A percentile compares a stretch with the other conserved stretches of the same genome.
Conservation (phyloP, 2,113 vertebrate species). For the Notothenia coriiceps region DNA sequence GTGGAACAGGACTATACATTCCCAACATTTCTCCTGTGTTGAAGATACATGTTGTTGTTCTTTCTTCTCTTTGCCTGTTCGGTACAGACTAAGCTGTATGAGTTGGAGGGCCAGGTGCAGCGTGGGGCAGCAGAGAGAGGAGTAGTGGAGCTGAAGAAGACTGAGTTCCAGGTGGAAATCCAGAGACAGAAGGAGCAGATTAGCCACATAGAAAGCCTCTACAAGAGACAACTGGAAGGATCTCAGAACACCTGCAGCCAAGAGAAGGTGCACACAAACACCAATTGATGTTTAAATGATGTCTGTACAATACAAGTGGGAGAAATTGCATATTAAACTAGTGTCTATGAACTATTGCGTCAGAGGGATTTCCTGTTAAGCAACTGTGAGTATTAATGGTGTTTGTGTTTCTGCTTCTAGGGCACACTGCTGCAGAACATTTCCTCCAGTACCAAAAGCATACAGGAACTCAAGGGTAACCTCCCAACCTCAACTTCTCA, state of each 20-base stretch:
- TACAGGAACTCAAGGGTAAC: constrained; percentile 82
- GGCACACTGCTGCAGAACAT: constrained; percentile 78
- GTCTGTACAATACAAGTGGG: not conserved
- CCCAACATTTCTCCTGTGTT: not conserved
- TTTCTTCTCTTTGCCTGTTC: constrained; percentile 1
- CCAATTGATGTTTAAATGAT: not conserved
- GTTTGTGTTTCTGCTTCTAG: constrained; percentile 60
- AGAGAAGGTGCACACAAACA: constrained; percentile 86
- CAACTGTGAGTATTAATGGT: not conserved
- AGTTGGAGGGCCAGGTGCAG: constrained; percentile 89
- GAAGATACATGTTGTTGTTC: too few species aligned
- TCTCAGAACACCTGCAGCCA: constrained; percentile 84
- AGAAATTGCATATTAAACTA: not conserved
- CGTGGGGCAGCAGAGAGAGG: constrained; percentile 85
- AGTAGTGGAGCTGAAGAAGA: constrained; percentile 89
- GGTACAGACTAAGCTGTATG: constrained; percentile 86
- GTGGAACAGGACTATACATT: not conserved
- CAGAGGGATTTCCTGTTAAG: not conserved
- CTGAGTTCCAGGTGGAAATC: constrained; percentile 90
- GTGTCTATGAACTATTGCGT: not conserved
- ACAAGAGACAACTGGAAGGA: constrained; percentile 88
- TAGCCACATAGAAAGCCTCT: constrained; percentile 85
- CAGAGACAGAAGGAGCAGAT: constrained; percentile 89
- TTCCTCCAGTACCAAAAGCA: constrained; percentile 76
- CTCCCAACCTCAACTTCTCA: not conserved